phyloP scores from a whole-genome alignment of 37 sponge, comb jelly and placozoan species.

The Diacarnus erythraeanus region DNA sequence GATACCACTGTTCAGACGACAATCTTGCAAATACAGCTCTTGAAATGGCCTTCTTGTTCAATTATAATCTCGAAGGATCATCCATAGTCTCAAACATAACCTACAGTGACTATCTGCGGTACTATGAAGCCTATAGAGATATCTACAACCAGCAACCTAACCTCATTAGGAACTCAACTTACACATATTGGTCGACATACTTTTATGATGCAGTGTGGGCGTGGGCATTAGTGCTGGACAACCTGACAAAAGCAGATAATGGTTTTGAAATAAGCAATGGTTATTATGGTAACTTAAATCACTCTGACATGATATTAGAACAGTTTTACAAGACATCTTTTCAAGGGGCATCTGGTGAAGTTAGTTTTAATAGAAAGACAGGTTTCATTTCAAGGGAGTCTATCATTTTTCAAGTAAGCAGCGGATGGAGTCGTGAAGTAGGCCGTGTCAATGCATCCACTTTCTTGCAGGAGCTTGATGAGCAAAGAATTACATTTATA shows the following conservation, averaged over 20 bases:
- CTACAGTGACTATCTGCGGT: neutral
- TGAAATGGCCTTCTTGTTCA: neutral
- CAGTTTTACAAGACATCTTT: constrained; percentile 8
- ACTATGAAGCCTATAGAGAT: no score
- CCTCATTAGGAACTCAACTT: neutral
- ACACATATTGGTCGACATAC: constrained; percentile 5
- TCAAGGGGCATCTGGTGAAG: constrained; percentile 14
- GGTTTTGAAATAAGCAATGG: neutral
- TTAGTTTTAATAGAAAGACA: neutral
- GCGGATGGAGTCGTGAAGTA: no score
- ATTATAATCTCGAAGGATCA: no score
- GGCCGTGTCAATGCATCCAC: no score
- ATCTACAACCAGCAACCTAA: no score
- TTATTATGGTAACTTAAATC: neutral
- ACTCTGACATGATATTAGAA: neutral
- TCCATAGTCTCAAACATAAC: no score
- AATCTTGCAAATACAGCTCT: neutral
- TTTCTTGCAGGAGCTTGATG: no score
- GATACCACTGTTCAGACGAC: neutral
- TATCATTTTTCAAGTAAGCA: neutral
- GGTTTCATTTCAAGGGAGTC: neutral
- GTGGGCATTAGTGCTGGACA: constrained; percentile 22
- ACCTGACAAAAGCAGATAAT: neutral
- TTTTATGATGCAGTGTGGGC: constrained; percentile 38
- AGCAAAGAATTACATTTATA: neutral